phyloP scores from a whole-genome alignment of 2,113 vertebrate genomes.

The Trachemys scripta region DNA sequence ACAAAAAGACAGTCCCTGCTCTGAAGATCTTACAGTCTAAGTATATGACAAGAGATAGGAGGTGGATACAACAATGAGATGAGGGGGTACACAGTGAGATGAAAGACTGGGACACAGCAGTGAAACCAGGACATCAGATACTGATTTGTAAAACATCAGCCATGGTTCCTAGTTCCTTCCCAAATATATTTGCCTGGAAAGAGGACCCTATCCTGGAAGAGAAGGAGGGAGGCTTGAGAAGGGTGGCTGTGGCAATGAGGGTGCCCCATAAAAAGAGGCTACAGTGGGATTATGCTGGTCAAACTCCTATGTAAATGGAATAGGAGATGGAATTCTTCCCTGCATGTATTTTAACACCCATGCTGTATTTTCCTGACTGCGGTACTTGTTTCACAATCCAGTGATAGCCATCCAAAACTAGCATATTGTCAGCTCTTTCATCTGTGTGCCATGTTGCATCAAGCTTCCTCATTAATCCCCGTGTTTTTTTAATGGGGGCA shows the following conservation, averaged over 20 bases:
- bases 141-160: not conserved
- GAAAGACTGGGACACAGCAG: not conserved
- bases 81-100: constrained; percentile 4
- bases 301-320: not conserved
- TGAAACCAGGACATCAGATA: constrained; percentile 29
- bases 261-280: not conserved
- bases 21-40: not conserved
- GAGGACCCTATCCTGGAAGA: not conserved
- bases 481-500: not conserved
- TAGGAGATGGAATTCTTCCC: not conserved
- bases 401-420: not conserved
- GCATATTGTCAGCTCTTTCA: not conserved
- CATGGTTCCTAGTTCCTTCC: not conserved
- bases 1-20: constrained; percentile 10
- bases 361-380: not conserved
- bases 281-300: not conserved
- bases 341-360: not conserved
- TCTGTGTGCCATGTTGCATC: not conserved
- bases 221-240: not conserved
- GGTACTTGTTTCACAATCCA: not conserved
- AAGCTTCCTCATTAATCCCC: not conserved
- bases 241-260: not conserved
- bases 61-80: constrained; percentile 1
- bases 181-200: not conserved
- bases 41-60: not conserved